phyloP scores from a whole-genome alignment of 2,113 vertebrate genomes.

The Anguilla rostrata region DNA sequence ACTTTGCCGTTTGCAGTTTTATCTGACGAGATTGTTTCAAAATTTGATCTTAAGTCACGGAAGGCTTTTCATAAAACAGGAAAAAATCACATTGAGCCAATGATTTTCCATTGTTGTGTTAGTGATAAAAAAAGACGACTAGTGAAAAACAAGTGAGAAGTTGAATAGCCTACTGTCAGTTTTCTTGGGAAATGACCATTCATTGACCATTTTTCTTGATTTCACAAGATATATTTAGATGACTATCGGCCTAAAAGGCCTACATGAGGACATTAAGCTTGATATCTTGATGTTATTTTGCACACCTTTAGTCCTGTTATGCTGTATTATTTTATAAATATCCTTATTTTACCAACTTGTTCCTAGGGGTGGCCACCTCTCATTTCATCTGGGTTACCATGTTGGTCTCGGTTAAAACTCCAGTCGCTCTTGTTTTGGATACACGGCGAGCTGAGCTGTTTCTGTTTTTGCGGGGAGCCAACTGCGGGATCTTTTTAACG shows the following conservation, averaged over 20 bases:
- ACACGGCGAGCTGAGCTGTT: not conserved
- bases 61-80: not conserved
- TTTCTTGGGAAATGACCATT: too few relatives aligned
- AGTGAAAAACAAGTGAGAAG: too few relatives aligned
- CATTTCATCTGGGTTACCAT: not conserved
- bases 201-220: not conserved
- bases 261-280: not conserved
- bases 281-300: not conserved
- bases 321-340: not conserved
- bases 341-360: not conserved
- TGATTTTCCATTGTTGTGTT: not conserved
- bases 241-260: too few relatives aligned
- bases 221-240: not conserved
- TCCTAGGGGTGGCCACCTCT: not conserved
- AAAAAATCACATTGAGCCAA: too few relatives aligned
- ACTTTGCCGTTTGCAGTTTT: not conserved
- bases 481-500: not conserved
- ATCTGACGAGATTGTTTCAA: conserved; percentile 1
- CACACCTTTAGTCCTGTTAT: not conserved
- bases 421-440: not conserved
- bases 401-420: not conserved
- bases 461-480: not conserved
- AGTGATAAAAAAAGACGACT: not conserved
- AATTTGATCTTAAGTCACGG: not conserved
- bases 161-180: too few relatives aligned